Evolutionary conservation across 2,797 vertebrate species (phyloP).

Genomic region (Merluccius polli): DNA sequence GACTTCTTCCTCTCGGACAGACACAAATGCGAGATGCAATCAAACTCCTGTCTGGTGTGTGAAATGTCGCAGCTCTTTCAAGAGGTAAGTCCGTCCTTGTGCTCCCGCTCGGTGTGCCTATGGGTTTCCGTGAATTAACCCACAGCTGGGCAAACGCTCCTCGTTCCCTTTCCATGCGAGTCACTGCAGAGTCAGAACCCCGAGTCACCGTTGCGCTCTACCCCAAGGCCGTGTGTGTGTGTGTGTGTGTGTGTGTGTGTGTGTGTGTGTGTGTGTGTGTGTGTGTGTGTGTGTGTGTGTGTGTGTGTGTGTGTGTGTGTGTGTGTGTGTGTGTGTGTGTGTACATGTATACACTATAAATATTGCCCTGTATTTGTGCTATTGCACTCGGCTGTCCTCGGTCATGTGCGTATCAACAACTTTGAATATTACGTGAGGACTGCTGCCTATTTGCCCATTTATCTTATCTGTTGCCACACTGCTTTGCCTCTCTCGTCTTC

Average conservation of each 20-base stretch:
- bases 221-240: neutral
- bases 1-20: conserved; percentile 98
- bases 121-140: too few relatives aligned
- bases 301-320: neutral
- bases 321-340: neutral
- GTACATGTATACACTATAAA: neutral
- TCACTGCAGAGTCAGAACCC: too few relatives aligned
- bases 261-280: neutral
- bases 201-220: neutral
- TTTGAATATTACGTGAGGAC: conserved; percentile 45
- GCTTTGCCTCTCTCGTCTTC: conserved; percentile 19
- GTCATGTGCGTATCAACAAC: conserved; percentile 19
- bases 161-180: too few relatives aligned
- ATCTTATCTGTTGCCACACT: conserved; percentile 40
- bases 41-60: conserved; percentile 96
- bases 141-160: too few relatives aligned
- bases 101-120: too few relatives aligned
- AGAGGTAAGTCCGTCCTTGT: conserved; percentile 87
- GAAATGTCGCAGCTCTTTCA: conserved; percentile 98
- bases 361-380: neutral
- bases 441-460: conserved; percentile 23
- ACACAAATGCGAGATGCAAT: conserved; percentile 98
- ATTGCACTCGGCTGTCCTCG: neutral
- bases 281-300: neutral
- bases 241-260: neutral